A percentile compares a stretch with the other conserved stretches of the same genome.
Conservation (phyloP, 2,797 vertebrate species). For the Peromyscus eremicus region DNA sequence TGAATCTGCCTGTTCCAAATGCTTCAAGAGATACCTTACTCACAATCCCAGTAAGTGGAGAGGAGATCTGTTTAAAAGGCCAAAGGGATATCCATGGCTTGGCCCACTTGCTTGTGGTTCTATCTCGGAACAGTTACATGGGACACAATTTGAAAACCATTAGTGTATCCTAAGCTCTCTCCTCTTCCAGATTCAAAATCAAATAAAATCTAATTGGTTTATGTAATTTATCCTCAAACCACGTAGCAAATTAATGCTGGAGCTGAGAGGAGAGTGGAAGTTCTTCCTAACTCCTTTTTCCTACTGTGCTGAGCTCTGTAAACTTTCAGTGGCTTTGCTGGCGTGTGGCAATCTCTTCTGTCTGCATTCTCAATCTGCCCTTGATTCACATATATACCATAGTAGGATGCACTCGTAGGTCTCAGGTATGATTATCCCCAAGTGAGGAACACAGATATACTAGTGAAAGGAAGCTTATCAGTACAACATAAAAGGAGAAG, state of each 20-base stretch:
- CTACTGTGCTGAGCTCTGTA: neutral
- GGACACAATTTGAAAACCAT: neutral
- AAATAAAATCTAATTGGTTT: neutral
- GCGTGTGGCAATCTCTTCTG: neutral
- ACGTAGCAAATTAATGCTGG: neutral
- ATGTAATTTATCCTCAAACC: neutral
- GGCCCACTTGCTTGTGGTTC: neutral
- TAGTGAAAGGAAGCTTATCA: neutral
- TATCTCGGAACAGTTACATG: neutral
- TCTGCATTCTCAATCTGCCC: neutral
- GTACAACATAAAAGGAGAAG: neutral
- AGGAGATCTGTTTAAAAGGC: neutral
- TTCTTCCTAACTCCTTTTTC: neutral
- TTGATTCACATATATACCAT: neutral
- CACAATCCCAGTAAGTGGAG: neutral
- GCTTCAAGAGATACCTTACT: neutral
- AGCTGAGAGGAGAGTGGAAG: neutral
- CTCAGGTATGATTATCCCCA: neutral
- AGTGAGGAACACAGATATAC: neutral
- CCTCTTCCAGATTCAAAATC: neutral
- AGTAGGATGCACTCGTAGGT: neutral
- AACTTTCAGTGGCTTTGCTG: neutral
- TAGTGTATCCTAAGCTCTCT: neutral
- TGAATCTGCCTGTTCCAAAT: neutral
- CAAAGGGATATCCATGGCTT: neutral